These are phyloP conservation scores for Uria lomvia DNA, from an alignment of 2,113 vertebrate species.

Conservation along the genomic window DNA sequence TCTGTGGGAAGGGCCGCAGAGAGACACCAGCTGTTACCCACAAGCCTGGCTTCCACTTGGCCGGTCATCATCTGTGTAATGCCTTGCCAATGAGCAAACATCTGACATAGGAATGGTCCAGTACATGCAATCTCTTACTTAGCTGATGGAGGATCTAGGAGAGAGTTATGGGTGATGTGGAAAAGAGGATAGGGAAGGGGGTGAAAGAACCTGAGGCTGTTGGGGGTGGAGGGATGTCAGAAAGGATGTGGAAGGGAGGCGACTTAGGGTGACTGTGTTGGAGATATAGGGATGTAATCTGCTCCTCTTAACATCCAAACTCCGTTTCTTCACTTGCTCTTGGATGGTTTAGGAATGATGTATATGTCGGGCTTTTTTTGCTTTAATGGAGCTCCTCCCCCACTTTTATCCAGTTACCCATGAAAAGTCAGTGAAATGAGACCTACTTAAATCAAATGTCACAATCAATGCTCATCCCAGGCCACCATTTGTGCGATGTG, in stretches of 20 bases:
- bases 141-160: neutral
- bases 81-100: neutral
- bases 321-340: neutral
- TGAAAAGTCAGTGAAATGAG: conserved; percentile 56
- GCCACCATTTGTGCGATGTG: neutral
- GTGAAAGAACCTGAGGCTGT: neutral
- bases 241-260: neutral
- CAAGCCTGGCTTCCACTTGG: neutral
- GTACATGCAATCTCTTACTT: neutral
- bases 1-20: neutral
- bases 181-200: neutral
- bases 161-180: neutral
- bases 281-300: neutral
- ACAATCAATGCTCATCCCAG: conserved; percentile 38
- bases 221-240: neutral
- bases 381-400: conserved; percentile 38
- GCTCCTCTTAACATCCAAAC: neutral
- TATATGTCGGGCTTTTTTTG: neutral
- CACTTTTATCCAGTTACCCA: conserved; percentile 41
- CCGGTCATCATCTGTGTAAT: accelerated
- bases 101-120: neutral
- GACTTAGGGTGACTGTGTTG: neutral
- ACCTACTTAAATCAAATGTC: conserved; percentile 61
- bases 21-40: neutral
- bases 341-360: neutral